phyloP scores from a whole-genome alignment of 1,140 invertebrate species.

The Drosophila parabipectinata region DNA sequence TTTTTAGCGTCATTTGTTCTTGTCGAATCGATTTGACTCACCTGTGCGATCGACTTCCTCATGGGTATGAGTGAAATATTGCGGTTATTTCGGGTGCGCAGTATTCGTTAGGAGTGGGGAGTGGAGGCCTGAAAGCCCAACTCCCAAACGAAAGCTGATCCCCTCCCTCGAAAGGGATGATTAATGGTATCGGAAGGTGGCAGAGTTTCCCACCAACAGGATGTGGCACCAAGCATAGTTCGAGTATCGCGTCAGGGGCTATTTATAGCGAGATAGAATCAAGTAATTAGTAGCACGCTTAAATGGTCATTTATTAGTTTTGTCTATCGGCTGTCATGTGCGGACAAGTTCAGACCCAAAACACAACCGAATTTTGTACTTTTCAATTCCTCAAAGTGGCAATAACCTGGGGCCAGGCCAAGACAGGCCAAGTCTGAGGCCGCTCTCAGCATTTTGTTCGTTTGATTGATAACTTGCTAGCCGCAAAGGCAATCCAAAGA shows the following conservation, averaged over 20 bases:
- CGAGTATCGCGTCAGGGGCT: constrained; percentile 45
- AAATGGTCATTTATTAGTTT: constrained; percentile 67
- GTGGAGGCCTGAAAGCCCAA: constrained; percentile 13
- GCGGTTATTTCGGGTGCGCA: constrained; percentile 31
- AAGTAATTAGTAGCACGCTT: constrained; percentile 53
- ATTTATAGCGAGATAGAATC: constrained; percentile 61
- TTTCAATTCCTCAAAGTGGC: constrained; percentile 78
- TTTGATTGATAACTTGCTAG: constrained; percentile 71
- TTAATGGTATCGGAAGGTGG: constrained; percentile 33
- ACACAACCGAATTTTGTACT: constrained; percentile 19
- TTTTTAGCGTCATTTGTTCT: constrained; percentile 29
- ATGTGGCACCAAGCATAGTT: constrained; percentile 49
- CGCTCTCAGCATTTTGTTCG: constrained; percentile 34
- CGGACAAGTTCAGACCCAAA: constrained; percentile 63
- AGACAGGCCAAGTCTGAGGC: constrained; percentile 52
- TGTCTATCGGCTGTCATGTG: constrained; percentile 54
- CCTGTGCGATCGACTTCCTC: constrained; percentile 40
- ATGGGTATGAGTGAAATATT: constrained; percentile 41
- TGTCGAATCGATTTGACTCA: constrained; percentile 38
- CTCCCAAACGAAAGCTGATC: constrained; percentile 31
- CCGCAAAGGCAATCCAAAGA: constrained; percentile 44
- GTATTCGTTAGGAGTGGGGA: constrained; percentile 15
- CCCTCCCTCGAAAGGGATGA: constrained; percentile 19
- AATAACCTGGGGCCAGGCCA: constrained; percentile 70
- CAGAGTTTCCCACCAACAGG: constrained; percentile 35